Conservation (phyloP, 2,888 invertebrate species). For the Micropterix aruncella region DNA sequence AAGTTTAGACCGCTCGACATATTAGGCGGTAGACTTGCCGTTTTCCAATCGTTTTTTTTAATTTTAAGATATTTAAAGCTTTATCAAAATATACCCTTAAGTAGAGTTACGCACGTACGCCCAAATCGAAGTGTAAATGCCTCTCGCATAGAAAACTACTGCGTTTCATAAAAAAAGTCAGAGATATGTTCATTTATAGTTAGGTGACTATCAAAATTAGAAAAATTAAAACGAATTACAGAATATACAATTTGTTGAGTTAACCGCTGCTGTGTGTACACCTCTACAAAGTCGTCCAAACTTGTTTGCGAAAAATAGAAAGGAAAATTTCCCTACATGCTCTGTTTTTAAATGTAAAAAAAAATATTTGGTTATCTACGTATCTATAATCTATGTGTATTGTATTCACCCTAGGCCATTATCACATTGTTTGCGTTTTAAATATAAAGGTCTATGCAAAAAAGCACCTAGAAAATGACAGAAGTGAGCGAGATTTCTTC, state of each 20-base stretch:
- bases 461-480: background rate
- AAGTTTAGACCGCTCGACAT: no score
- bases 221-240: no score
- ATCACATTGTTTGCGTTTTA: background rate
- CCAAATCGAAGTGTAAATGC: no score
- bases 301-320: background rate
- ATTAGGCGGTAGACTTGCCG: no score
- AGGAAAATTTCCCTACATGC: conserved; percentile 6
- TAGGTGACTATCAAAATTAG: no score
- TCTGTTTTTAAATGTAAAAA: background rate
- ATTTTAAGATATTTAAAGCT: no score
- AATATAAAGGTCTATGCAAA: background rate
- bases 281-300: background rate
- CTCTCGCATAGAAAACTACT: background rate
- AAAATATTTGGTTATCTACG: no score
- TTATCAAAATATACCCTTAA: background rate
- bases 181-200: conserved; percentile 3
- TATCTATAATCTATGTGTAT: no score
- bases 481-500: background rate
- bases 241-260: no score
- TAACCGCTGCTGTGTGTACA: no score
- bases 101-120: no score
- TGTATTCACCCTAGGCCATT: background rate
- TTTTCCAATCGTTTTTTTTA: no score
- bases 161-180: conserved; percentile 6